A percentile compares a stretch with the other conserved stretches of the same genome.
Evolutionary conservation across 2,888 invertebrate species (phyloP).

Genomic region (Hydropsyche betteni): DNA sequence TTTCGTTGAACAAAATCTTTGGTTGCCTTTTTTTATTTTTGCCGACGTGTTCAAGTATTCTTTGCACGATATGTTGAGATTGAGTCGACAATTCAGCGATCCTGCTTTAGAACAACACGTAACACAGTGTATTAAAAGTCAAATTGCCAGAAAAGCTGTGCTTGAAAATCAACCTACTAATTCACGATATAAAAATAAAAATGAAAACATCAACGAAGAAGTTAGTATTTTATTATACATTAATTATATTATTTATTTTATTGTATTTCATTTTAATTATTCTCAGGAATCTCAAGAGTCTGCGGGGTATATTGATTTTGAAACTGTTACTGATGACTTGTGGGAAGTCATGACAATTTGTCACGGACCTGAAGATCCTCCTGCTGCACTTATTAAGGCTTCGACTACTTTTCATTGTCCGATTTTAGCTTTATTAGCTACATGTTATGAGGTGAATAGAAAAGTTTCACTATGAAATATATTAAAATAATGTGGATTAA

Average conservation of each 20-base stretch:
- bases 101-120: slow-evolving; percentile 70
- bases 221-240: slow-evolving; percentile 8
- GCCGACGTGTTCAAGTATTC: slow-evolving; percentile 78
- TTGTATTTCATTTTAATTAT: slow-evolving; percentile 2
- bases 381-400: slow-evolving; percentile 70
- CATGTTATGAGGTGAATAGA: slow-evolving; percentile 71
- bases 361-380: slow-evolving; percentile 76
- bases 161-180: not conserved
- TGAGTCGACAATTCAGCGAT: slow-evolving; percentile 68
- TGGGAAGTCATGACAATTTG: slow-evolving; percentile 73
- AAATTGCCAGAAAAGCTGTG: slow-evolving; percentile 35
- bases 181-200: not conserved
- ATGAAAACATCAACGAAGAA: not conserved
- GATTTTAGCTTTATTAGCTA: slow-evolving; percentile 71
- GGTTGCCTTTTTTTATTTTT: slow-evolving; percentile 76
- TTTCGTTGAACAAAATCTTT: slow-evolving; percentile 70
- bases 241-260: not conserved
- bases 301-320: slow-evolving; percentile 30
- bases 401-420: slow-evolving; percentile 69
- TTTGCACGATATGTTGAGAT: slow-evolving; percentile 66
- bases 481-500: not conserved
- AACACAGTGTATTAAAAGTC: slow-evolving; percentile 64
- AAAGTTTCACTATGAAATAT: slow-evolving; percentile 14
- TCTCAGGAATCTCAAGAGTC: not conserved
- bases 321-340: slow-evolving; percentile 60